Evolutionary conservation across 2,888 invertebrate genomes (phyloP), one percentile per base, ranked within the genome.

Genomic region (Melanchra persicariae): DNA sequence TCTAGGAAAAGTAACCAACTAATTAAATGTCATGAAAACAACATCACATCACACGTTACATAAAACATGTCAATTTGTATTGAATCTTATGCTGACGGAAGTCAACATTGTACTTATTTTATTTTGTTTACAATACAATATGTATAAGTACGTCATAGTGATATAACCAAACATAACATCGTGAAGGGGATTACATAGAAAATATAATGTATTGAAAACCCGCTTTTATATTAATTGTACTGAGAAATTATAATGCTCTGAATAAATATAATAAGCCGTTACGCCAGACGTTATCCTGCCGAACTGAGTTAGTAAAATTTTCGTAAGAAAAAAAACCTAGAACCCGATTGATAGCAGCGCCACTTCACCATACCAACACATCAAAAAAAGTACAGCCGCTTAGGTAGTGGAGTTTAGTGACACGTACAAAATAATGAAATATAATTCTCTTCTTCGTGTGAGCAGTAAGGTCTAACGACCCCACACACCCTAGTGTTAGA

Each of bases 71-170:
- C n/a, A 19, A 49, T 55, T 58, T 78, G 52, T 34, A 69, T 54
- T 73, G 24, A 30, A 37, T 34, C 15, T 7, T 30, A 26, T 22
- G 43, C 54, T 51, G 59, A 64, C 77, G 63, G 77, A 62, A 68
- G 30, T 62, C 57, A 30, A 54, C 40, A 51, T 43, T 51, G 43
- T 59, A 68, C 47, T 43, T 43, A 22, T 55, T n/a, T 19, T 66
- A 63, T 81, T 63, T 67, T 77, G 66, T 81, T 79, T 81, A 76
- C 70, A 63, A 66, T 52, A 76, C 22, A 40, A 52, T 61, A 43
- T n/a, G n/a, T 51, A 49, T 34, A 59, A 15, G 17, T 37, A 66
- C 81, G 81, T 67, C 65, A 70, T 52, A 67, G 43, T 66, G 45
- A 57, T 65, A 81, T 55, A 65, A 70, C 45, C 6, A 24, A 17